Base-by-base conservation (phyloP, 2,888 invertebrate genomes). In the Yponomeuta sedellus region DNA sequence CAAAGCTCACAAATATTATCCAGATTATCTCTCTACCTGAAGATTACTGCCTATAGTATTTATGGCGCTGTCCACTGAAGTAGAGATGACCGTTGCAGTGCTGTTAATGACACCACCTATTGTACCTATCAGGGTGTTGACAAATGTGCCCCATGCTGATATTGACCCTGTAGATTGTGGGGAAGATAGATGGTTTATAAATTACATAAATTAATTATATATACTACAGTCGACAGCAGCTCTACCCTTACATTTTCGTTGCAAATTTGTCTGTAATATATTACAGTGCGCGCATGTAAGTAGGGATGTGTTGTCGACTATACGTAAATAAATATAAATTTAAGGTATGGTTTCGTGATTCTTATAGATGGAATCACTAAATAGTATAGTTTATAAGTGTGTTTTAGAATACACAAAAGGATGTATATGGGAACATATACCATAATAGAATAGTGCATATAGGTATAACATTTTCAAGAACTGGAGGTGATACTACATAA, bases 31-130 rank as follows among this genome's bases (percentile, higher is more conserved):
- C 19, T 71, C 69, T 91, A 91, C 90, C 90, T 90, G 78, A 58
- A 91, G 70, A 71, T 87, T 89, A 66, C 78, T 76, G 77, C 88
- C 88, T 59, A 90, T 19, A 3, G 90, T 88, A 72, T 86, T 85
- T 70, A 89, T 82, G 61, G 83, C 83, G 71, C 81, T 82, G 73
- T 90, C 86, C 56, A 90, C 77, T 0, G 85, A 85, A 0, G 73
- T 79, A 6, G 88, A 83, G 10, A 86, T 72, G 11, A 80, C 73
- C 10, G 68, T 70, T 0, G 87, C 71, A 34, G 84, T 78, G 25
- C 85, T 81, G 70, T 86, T 86, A 68, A 91, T 71, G 28, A 82
- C 77, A 57, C 85, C 81, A 44, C 86, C 80, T 73, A 90, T 87
- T 0, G 84, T 81, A 77, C 83, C 84, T 79, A 88, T 77, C 52